Base-by-base conservation (phyloP, 2,888 invertebrate genomes). In the Tryphoninae sp. region DNA sequence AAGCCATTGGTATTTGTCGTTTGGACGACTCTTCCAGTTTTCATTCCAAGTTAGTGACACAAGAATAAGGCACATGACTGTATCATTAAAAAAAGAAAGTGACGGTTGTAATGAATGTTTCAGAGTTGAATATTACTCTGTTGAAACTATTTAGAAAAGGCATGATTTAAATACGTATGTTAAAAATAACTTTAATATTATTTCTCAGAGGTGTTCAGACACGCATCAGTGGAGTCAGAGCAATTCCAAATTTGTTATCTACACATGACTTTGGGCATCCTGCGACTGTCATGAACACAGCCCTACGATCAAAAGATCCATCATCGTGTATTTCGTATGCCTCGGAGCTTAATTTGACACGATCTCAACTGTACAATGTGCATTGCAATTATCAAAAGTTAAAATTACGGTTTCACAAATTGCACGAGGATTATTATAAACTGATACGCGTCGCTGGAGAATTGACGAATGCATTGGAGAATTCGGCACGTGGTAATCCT, bases 391-490 rank as follows among this genome's bases (percentile, higher is more conserved):
- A 92, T 80, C 87, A 90, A 80, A 89, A 89, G 82, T 83, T 92
- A 62, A 92, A 91, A 86, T 80, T 86, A 45, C 89, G 90, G 72
- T 92, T 92, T 86, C 90, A 91, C 76, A 89, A 91, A 73, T 85
- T 93, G 9, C 92, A 92, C 81, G 86, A 89, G n/a, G 92, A 93
- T 84, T 92, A 92, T 84, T 90, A 92, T 80, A 92, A 92, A 84
- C 84, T 93, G 71, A 91, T 92, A 80, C 91, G 92, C 86, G 92
- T 95, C n/a, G 93, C 95, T 2, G 93, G 93, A 49, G 94, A 94
- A 87, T 90, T 95, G 73, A 94, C 95, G 0, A 92, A 92, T 78
- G 93, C 94, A 8, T 88, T 95, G 65, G 95, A 95, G 88, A 92
- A 92, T 82, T 93, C 94, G 2, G 93, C 94, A 1, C 92, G 93